phyloP scores from a whole-genome alignment of 1,140 invertebrate species.

The Achroia grisella region DNA sequence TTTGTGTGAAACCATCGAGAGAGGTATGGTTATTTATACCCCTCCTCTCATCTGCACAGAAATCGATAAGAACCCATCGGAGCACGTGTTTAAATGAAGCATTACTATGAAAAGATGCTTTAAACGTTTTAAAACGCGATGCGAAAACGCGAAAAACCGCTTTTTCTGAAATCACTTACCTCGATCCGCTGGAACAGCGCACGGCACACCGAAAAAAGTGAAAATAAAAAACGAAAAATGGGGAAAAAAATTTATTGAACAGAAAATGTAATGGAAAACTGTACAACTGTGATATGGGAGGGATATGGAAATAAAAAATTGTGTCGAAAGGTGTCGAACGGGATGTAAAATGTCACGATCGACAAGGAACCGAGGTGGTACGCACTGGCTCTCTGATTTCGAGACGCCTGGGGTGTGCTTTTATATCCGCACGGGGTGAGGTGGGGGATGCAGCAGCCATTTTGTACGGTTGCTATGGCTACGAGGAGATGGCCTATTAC shows the following conservation, averaged over 20 bases:
- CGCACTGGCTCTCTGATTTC: conserved; percentile 55
- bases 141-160: not conserved
- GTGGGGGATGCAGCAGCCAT: conserved; percentile 46
- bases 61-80: conserved; percentile 41
- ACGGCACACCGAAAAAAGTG: conserved; percentile 11
- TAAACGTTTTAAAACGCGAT: not conserved
- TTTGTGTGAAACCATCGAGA: conserved; percentile 11
- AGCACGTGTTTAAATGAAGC: conserved; percentile 28
- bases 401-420: conserved; percentile 32
- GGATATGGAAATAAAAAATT: conserved; percentile 19
- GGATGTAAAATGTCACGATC: conserved; percentile 20
- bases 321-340: conserved; percentile 33
- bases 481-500: conserved; percentile 71
- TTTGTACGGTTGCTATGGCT: conserved; percentile 56
- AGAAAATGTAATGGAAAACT: conserved; percentile 22
- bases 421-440: conserved; percentile 43
- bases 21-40: conserved; percentile 37
- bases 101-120: conserved; percentile 2
- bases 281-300: conserved; percentile 8
- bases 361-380: conserved; percentile 28
- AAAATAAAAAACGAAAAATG: conserved; percentile 15
- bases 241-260: conserved; percentile 15
- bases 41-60: conserved; percentile 29
- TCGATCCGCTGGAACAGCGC: conserved; percentile 3
- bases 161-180: conserved; percentile 15